Percentiles rank a stretch among this genome's conserved stretches.
These are phyloP conservation scores for Eledona agricola DNA, from an alignment of 2,888 invertebrate species.

Conservation along the genomic window DNA sequence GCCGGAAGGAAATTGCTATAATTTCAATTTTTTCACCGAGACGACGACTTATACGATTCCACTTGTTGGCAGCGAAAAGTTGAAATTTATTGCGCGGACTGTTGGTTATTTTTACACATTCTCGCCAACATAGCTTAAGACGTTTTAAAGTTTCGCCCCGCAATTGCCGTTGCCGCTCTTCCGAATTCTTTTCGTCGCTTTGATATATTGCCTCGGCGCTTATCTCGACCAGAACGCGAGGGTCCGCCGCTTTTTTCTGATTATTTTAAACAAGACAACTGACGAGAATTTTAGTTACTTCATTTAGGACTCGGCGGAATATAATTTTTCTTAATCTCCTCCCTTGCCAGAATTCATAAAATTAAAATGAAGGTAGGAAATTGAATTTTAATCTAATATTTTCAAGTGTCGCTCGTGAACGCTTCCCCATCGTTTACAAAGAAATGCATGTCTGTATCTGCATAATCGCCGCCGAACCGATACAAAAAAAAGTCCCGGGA, in stretches of 20 bases:
- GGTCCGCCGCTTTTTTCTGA: slow-evolving; percentile 18
- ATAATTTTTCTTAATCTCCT: slow-evolving; percentile 43
- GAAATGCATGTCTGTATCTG: slow-evolving; percentile 23
- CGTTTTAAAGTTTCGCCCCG: slow-evolving; percentile 34
- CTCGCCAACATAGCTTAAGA: slow-evolving; percentile 35
- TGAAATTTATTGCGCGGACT: slow-evolving; percentile 35
- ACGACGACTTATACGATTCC: slow-evolving; percentile 31
- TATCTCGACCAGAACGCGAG: slow-evolving; percentile 40
- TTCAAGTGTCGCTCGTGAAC: slow-evolving; percentile 37
- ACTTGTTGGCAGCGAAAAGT: slow-evolving; percentile 36
- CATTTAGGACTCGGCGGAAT: slow-evolving; percentile 42
- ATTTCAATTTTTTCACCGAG: slow-evolving; percentile 11
- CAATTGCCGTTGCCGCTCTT: slow-evolving; percentile 26
- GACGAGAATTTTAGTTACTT: slow-evolving; percentile 44
- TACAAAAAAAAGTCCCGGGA: slow-evolving; percentile 8
- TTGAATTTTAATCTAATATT: slow-evolving; percentile 42
- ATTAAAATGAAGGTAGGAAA: slow-evolving; percentile 42
- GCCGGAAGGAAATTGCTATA: slow-evolving; percentile 21
- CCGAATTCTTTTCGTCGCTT: slow-evolving; percentile 36
- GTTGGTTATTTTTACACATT: slow-evolving; percentile 38
- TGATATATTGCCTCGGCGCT: slow-evolving; percentile 40
- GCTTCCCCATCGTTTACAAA: slow-evolving; percentile 14
- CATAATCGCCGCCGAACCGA: slow-evolving; percentile 17
- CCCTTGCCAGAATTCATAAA: slow-evolving; percentile 40
- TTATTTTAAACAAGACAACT: slow-evolving; percentile 18